Evolutionary conservation across 2,797 vertebrate species (phyloP).

Genomic region (Crocidura indochinensis): DNA sequence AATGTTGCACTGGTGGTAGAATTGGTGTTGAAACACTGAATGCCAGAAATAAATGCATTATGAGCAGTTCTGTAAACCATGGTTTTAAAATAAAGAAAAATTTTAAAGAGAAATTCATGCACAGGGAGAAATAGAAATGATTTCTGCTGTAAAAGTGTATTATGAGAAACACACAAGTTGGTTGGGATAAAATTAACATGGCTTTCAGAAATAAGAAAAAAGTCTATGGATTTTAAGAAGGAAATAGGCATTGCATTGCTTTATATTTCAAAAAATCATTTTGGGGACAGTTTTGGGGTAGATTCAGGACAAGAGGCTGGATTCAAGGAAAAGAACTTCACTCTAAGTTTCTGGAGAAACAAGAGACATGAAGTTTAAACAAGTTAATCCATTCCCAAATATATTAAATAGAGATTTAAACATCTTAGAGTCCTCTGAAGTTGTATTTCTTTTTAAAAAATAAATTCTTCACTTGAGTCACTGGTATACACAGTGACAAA

Average conservation of each 20-base stretch:
- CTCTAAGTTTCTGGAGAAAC: conserved; percentile 53
- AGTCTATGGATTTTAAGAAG: conserved; percentile 12
- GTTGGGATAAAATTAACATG: not conserved
- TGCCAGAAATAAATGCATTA: too few relatives aligned
- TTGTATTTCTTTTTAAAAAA: not conserved
- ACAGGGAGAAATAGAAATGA: not conserved
- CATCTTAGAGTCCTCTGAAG: conserved; percentile 6
- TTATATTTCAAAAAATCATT: conserved; percentile 53
- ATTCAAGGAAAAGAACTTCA: conserved; percentile 37
- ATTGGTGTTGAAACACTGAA: too few relatives aligned
- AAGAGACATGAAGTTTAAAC: conserved; percentile 40
- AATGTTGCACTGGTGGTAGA: too few relatives aligned
- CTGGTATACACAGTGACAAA: too few relatives aligned
- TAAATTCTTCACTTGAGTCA: too few relatives aligned
- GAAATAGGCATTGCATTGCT: conserved; percentile 40
- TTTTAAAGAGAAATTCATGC: too few relatives aligned
- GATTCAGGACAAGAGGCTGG: conserved; percentile 52
- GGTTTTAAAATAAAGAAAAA: too few relatives aligned
- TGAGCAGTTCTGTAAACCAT: too few relatives aligned
- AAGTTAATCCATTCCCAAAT: conserved; percentile 29
- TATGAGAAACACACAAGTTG: not conserved
- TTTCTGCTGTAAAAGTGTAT: not conserved
- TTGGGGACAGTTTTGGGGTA: not conserved
- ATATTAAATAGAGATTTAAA: conserved; percentile 21
- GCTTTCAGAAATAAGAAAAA: not conserved